Evolutionary conservation across 2,888 invertebrate species (phyloP), one percentile per base, ranked within the genome.

Genomic region (Nomada fabriciana): DNA sequence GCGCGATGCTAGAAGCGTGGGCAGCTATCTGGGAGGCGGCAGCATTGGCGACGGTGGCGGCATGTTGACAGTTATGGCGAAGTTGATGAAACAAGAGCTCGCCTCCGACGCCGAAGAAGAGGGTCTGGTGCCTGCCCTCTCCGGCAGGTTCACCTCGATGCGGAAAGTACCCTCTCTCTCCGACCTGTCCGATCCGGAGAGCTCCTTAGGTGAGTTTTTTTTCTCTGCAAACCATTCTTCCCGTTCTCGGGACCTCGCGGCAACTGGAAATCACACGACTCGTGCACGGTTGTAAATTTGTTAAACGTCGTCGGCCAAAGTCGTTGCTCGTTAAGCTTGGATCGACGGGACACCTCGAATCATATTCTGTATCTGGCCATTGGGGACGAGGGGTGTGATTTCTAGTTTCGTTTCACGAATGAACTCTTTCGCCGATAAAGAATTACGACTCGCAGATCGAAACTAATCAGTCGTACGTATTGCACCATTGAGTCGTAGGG

Each of bases 91-190:
- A 91, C 95, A 95, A 91, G 96, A 96, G 93, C 93, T 95, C 80
- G 90, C 94, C 83, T 95, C 96, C 81, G 95, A 95, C 77, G 94
- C 94, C 84, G 95, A 94, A 88, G 95, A 95, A 83, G 94, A 97
- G 93, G 96, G 97, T 94, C 95, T 95, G 76, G 93, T 94, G 84
- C 96, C 96, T 82, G 95, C 94, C 84, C 92, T 94, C 68, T 94
- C 94, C 69, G 94, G 94, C 85, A 94, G 95, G 60, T 94, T 95
- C 82, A 94, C 96, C 84, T 96, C 97, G 84, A 96, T 97, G 95
- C 97, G 97, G 94, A 97, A 98, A 94, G 98, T 98, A 89, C 98
- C 98, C 59, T 98, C 98, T 68, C 96, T 98, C 90, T 98, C 98
- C 90, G 98, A 98, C 94, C 95, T 98, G 70, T 98, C 98, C 70